Conservation (phyloP, 2,888 invertebrate species). For the Caenorhabditis sp. region DNA sequence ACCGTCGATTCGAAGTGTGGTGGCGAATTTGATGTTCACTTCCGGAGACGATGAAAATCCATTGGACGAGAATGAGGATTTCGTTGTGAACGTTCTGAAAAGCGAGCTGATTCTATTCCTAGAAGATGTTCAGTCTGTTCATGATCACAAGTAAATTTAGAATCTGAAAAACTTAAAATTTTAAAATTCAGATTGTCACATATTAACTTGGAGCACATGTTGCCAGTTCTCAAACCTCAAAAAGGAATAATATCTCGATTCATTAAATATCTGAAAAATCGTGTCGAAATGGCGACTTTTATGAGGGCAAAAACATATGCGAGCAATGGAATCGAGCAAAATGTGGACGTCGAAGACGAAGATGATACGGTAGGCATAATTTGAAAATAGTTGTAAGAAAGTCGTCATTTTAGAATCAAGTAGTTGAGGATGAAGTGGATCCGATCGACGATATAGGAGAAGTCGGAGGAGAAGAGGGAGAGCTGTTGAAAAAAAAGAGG, state of each 20-base stretch:
- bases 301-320: constrained; percentile 31
- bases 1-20: constrained; percentile 38
- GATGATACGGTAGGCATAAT: constrained; percentile 23
- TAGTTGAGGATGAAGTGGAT: constrained; percentile 41
- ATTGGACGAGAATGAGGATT: constrained; percentile 39
- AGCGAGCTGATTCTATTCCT: constrained; percentile 42
- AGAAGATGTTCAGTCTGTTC: constrained; percentile 27
- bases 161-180: not conserved
- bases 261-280: constrained; percentile 40
- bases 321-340: constrained; percentile 22
- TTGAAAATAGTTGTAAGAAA: no score
- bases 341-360: constrained; percentile 24
- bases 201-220: constrained; percentile 24
- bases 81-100: constrained; percentile 44
- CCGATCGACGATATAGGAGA: constrained; percentile 54
- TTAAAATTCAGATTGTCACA: not conserved
- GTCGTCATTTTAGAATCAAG: not conserved
- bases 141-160: constrained; percentile 16
- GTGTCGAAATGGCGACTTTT: constrained; percentile 40
- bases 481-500: constrained; percentile 38
- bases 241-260: constrained; percentile 26
- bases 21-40: constrained; percentile 37
- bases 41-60: constrained; percentile 46
- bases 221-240: constrained; percentile 22
- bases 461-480: constrained; percentile 49